Percentiles rank a stretch among this genome's conserved stretches.
phyloP scores from a whole-genome alignment of 2,113 vertebrate genomes.

The Percopsis transmontana region DNA sequence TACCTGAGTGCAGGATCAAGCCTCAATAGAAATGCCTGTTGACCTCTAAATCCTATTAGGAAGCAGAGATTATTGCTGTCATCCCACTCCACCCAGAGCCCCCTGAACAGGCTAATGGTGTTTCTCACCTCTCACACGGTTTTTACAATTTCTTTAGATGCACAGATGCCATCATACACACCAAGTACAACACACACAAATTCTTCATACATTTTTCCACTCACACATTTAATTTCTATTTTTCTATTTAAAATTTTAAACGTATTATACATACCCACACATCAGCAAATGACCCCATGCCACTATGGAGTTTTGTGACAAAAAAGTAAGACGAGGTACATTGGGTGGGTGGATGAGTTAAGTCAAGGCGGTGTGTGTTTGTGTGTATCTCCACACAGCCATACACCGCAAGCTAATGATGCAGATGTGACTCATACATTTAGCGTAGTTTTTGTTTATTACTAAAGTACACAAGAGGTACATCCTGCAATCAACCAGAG shows the following conservation, averaged over 20 bases:
- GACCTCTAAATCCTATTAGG: conserved; percentile 70
- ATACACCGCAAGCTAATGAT: conserved; percentile 7
- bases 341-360: conserved; percentile 50
- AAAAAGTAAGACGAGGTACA: conserved; percentile 30
- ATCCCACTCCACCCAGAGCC: not conserved
- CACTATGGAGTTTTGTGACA: conserved; percentile 50
- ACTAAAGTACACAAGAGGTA: too few species aligned
- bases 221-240: conserved; percentile 1
- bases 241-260: too few species aligned
- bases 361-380: conserved; percentile 21
- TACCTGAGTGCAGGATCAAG: conserved; percentile 51
- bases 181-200: not conserved
- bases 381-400: not conserved
- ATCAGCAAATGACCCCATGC: conserved; percentile 54
- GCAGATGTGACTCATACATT: not conserved
- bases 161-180: not conserved
- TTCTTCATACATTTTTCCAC: not conserved
- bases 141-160: not conserved
- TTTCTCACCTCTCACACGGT: not conserved
- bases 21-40: conserved; percentile 42
- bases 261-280: conserved; percentile 46
- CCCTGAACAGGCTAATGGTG: not conserved
- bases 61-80: conserved; percentile 53
- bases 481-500: too few species aligned
- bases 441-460: too few species aligned